Evolutionary conservation across 2,888 invertebrate species (phyloP).

Genomic region (Malachius bipustulatus): DNA sequence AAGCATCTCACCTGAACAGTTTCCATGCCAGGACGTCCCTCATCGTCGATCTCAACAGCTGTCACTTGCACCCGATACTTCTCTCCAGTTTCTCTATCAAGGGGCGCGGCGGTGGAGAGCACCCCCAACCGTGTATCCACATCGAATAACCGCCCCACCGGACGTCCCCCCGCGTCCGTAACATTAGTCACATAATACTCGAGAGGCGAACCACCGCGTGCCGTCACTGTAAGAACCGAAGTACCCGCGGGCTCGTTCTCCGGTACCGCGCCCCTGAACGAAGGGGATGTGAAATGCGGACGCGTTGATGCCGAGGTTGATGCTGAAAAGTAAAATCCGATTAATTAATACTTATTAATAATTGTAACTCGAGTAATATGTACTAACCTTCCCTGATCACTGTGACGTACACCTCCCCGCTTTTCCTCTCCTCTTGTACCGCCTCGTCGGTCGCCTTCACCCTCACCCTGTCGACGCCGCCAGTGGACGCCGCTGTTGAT

Average conservation of each 20-base stretch:
- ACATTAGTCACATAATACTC: conserved; percentile 88
- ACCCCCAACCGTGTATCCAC: conserved; percentile 83
- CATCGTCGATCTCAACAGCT: conserved; percentile 68
- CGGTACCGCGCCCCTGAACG: conserved; percentile 64
- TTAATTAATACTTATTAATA: no score
- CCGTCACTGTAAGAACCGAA: conserved; percentile 69
- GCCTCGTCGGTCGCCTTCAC: conserved; percentile 88
- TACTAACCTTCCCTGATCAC: no score
- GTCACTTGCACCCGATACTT: no score
- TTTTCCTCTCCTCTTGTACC: conserved; percentile 75
- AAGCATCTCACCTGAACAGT: conserved; percentile 65
- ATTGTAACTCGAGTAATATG: no score
- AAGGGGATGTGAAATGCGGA: conserved; percentile 52
- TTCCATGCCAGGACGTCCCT: conserved; percentile 59
- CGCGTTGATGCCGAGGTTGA: no score
- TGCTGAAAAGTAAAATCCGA: no score
- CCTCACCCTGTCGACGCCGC: conserved; percentile 68
- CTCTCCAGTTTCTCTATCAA: conserved; percentile 75
- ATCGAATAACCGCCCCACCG: conserved; percentile 82
- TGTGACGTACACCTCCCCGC: conserved; percentile 77
- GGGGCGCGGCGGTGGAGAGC: conserved; percentile 68
- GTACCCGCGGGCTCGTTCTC: conserved; percentile 86
- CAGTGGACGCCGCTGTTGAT: conserved; percentile 47
- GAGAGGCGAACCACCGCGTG: conserved; percentile 54
- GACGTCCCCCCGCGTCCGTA: conserved; percentile 57